A percentile compares a stretch with the other conserved stretches of the same genome.
Evolutionary conservation across 1,140 invertebrate genomes (phyloP).

Genomic region (Galleria mellonella): DNA sequence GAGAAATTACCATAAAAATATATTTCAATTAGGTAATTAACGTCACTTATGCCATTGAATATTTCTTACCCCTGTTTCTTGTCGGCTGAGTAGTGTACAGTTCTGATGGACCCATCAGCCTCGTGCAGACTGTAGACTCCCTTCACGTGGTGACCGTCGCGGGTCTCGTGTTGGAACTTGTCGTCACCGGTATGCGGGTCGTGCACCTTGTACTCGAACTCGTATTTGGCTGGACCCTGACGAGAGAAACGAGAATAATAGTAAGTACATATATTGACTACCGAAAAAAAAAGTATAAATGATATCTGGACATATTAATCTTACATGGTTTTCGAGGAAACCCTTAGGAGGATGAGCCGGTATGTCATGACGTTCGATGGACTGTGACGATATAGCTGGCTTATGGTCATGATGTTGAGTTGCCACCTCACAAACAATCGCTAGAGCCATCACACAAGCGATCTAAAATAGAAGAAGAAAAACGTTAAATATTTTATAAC

Average conservation of each 20-base stretch:
- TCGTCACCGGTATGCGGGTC: conserved; percentile 40
- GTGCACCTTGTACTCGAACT: conserved; percentile 47
- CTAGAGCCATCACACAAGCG: not conserved
- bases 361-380: conserved; percentile 19
- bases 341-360: conserved; percentile 18
- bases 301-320: not conserved
- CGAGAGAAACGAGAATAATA: not conserved
- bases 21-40: too few relatives aligned
- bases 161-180: conserved; percentile 15
- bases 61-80: conserved; percentile 11
- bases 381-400: conserved; percentile 14
- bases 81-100: conserved; percentile 37
- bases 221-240: conserved; percentile 35
- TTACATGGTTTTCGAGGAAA: conserved; percentile 12
- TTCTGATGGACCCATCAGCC: conserved; percentile 37
- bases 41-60: too few relatives aligned
- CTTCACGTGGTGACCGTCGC: conserved; percentile 20
- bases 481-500: too few relatives aligned
- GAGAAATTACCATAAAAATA: too few relatives aligned
- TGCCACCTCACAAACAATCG: not conserved
- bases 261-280: not conserved
- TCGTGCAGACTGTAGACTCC: conserved; percentile 29
- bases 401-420: conserved; percentile 8
- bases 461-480: too few relatives aligned
- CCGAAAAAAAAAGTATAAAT: not conserved